Evolutionary conservation across 2,888 invertebrate species (phyloP).

Genomic region (Alentia gelatinosa): DNA sequence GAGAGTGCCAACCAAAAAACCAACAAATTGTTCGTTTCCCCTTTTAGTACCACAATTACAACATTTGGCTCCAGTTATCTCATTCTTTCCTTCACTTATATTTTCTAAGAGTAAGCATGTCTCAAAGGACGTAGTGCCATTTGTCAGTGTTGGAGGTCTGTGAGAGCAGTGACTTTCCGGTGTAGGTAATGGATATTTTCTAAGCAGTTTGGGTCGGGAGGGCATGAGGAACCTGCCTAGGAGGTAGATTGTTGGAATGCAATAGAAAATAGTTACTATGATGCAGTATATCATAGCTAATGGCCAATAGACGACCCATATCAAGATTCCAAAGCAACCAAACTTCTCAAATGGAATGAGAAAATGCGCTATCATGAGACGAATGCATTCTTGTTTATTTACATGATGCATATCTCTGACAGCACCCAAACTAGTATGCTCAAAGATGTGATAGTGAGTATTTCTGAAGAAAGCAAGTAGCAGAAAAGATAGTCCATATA

Average conservation of each 20-base stretch:
- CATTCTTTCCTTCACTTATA: conserved; percentile 60
- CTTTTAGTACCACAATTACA: conserved; percentile 37
- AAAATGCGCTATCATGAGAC: conserved; percentile 62
- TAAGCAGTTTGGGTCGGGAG: conserved; percentile 57
- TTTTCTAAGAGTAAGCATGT: conserved; percentile 62
- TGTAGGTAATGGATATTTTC: conserved; percentile 10
- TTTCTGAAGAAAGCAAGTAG: conserved; percentile 56
- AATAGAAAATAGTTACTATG: conserved; percentile 62
- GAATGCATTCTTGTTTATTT: conserved; percentile 56
- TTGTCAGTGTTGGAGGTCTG: conserved; percentile 52
- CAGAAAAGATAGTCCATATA: conserved; percentile 60
- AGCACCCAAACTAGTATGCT: conserved; percentile 55
- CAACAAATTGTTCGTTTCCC: not conserved
- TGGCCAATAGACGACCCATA: conserved; percentile 64
- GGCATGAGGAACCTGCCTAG: conserved; percentile 61
- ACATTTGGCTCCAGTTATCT: not conserved
- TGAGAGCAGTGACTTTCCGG: not conserved
- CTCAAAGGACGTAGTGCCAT: conserved; percentile 62
- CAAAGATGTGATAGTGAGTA: conserved; percentile 54
- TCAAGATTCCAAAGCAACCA: conserved; percentile 62
- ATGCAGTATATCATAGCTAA: conserved; percentile 60
- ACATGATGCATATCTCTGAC: conserved; percentile 60
- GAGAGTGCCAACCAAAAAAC: conserved; percentile 60
- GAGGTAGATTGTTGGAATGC: conserved; percentile 63
- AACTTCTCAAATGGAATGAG: conserved; percentile 66